Evolutionary conservation across 2,888 invertebrate genomes (phyloP), one percentile per base, ranked within the genome.

Genomic region (Elmis aenea): DNA sequence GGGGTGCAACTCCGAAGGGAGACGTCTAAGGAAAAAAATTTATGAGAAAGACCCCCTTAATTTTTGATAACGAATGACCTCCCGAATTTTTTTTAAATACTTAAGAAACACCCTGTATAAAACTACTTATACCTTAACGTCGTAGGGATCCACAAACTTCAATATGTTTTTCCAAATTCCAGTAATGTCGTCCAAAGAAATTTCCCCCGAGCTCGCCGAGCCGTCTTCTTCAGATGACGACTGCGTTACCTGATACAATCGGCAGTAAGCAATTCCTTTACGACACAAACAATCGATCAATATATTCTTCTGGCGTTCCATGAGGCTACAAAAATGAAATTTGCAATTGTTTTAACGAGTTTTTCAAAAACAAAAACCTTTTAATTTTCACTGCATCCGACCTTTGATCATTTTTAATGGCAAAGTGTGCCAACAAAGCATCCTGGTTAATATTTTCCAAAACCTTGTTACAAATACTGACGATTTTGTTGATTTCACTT

Each of bases 321-420:
- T 89, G 23, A 49, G 42, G 32, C 62, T 61, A 26, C 25, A 54
- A 50, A 35, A 12, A 29, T 13, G 6, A 26, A 33, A 27, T 21
- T n/a, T n/a, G n/a, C n/a, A n/a, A n/a, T n/a, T n/a, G n/a, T n/a
- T n/a, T n/a, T n/a, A n/a, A n/a, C n/a, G n/a, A n/a, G 6, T n/a
- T 25, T 8, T 6, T 9, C 5, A 25, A n/a, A n/a, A 9, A 25
- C 6, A n/a, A 61, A 86, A 18, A 42, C 85, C 74, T 78, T 72
- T 91, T 93, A 43, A 87, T 83, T 67, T 89, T 89, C 20, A 72
- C 70, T 1, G 93, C 88, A 62, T 94, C 92, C 1, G 77, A 67
- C 31, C 89, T 74, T n/a, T 77, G 77, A 64, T 95, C 93, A 38
- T 77, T 78, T 68, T 93, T 94, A 54, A 87, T 76, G 3, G 94